These are phyloP conservation scores for Pipistrellus pipistrellus DNA, from an alignment of 2,797 vertebrate genomes.

Conservation along the genomic window DNA sequence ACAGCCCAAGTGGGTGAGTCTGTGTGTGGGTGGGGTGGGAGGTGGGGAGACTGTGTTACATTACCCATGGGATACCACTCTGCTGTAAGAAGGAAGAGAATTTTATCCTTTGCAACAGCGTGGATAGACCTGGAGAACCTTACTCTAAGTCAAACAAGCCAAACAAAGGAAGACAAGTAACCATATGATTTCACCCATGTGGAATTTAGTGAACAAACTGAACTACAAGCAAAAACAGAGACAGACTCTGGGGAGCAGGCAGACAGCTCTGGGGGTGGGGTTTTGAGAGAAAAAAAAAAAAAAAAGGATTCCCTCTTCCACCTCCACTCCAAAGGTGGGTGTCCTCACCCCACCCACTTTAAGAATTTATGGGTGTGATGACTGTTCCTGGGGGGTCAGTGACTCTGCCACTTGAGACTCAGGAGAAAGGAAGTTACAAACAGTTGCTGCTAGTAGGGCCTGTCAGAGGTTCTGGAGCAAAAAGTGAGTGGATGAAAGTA, in stretches of 20 bases:
- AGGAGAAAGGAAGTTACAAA: background rate
- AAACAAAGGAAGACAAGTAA: background rate
- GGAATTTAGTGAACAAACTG: background rate
- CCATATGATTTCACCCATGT: background rate
- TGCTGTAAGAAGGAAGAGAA: background rate
- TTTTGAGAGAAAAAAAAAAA: background rate
- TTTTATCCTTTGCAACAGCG: background rate
- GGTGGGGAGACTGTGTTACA: fast-evolving
- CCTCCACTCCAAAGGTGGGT: background rate
- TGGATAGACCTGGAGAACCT: background rate
- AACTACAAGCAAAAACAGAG: background rate
- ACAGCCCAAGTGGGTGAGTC: background rate
- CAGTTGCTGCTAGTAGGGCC: background rate
- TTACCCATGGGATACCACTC: background rate
- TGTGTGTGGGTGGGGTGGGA: too few relatives aligned
- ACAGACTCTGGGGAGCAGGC: background rate
- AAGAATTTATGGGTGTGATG: background rate
- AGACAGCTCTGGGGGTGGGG: background rate
- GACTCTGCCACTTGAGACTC: background rate
- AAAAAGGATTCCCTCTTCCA: background rate
- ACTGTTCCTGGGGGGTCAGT: background rate
- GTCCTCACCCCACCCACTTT: background rate
- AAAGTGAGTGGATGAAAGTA: background rate
- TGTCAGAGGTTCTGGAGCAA: background rate
- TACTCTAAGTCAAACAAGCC: background rate